Evolutionary conservation across 2,797 vertebrate genomes (phyloP).

Genomic region (Siniperca obscura): DNA sequence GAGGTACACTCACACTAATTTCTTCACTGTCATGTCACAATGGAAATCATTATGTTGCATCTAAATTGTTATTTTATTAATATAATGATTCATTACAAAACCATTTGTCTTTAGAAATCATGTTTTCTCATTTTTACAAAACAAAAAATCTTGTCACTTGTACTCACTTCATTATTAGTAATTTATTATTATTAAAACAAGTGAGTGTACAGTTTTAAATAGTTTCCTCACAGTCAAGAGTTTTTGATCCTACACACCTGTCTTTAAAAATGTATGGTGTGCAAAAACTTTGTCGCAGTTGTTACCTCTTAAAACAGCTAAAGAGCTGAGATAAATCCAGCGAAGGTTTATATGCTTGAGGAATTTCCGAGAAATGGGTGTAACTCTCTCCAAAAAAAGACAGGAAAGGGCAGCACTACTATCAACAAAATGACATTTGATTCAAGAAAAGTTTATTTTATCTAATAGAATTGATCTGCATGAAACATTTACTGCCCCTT

Average conservation of each 20-base stretch:
- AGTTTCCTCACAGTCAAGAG: neutral
- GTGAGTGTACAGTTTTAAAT: neutral
- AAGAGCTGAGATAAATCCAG: neutral
- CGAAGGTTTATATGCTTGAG: neutral
- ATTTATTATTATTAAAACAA: conserved; percentile 2
- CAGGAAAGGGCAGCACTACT: neutral
- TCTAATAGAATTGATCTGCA: neutral
- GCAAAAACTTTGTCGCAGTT: neutral
- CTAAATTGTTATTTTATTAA: neutral
- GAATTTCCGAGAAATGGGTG: neutral
- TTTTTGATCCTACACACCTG: neutral
- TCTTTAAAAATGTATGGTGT: neutral
- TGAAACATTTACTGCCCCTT: neutral
- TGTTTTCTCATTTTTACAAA: neutral
- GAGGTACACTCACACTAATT: conserved; percentile 1
- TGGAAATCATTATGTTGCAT: neutral
- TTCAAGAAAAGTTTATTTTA: neutral
- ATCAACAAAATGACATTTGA: neutral
- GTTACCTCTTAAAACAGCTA: neutral
- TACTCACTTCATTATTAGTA: neutral
- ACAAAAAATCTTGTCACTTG: neutral
- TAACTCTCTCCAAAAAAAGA: neutral
- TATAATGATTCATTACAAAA: neutral
- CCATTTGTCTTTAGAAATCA: neutral
- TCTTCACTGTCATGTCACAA: neutral